Conservation (phyloP, 2,113 vertebrate genomes). For the Falco punctatus region DNA sequence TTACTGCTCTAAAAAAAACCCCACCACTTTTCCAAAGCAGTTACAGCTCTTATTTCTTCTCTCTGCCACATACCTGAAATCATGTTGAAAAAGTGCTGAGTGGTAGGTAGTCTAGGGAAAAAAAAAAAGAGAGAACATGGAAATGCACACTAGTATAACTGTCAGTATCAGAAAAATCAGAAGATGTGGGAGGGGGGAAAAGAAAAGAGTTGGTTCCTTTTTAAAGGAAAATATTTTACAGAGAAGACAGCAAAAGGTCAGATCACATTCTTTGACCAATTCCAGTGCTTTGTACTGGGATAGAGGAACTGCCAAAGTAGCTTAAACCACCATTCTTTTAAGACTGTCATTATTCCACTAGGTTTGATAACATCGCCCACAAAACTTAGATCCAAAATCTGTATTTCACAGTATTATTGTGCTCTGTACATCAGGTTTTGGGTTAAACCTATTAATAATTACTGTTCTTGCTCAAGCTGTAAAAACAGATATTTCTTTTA, state of each 20-base stretch:
- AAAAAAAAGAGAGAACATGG: neutral
- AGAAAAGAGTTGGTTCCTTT: neutral
- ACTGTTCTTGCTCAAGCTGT: neutral
- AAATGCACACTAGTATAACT: neutral
- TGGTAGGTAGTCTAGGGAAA: neutral
- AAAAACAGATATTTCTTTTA: neutral
- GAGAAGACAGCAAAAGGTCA: neutral
- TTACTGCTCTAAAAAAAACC: neutral
- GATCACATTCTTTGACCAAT: neutral
- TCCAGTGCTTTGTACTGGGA: neutral
- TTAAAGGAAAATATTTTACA: neutral
- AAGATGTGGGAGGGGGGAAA: fast-evolving
- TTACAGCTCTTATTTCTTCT: neutral
- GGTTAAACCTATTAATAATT: neutral
- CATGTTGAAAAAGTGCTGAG: neutral
- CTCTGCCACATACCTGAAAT: neutral
- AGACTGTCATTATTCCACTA: neutral
- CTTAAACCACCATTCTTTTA: neutral
- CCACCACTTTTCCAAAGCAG: neutral
- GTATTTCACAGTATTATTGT: neutral
- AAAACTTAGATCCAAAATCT: neutral
- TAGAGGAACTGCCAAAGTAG: neutral
- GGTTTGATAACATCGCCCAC: neutral
- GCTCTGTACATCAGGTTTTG: neutral
- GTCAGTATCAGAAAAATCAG: neutral